phyloP scores from a whole-genome alignment of 2,113 vertebrate genomes.

The Chlorodrepanis virens region DNA sequence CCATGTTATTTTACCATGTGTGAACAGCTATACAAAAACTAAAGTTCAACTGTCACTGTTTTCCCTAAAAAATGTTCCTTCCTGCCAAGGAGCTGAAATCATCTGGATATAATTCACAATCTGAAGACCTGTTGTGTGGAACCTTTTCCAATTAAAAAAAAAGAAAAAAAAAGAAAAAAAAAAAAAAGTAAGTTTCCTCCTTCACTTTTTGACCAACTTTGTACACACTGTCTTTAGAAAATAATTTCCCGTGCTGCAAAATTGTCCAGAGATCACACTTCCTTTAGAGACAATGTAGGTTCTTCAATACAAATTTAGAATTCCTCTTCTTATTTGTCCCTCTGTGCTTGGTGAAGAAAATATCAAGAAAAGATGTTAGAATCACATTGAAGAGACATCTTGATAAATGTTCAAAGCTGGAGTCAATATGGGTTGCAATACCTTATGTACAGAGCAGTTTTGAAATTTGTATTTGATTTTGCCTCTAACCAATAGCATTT shows the following conservation, averaged over 20 bases:
- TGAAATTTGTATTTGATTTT: background rate
- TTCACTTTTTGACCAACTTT: background rate
- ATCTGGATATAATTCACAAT: slow-evolving; percentile 9
- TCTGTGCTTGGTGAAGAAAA: background rate
- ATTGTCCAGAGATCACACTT: background rate
- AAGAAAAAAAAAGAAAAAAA: background rate
- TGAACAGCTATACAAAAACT: slow-evolving; percentile 5
- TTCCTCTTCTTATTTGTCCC: background rate
- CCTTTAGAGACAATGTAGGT: background rate
- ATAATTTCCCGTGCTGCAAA: background rate
- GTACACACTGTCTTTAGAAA: background rate
- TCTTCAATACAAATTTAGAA: background rate
- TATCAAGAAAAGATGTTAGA: background rate
- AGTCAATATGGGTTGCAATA: background rate
- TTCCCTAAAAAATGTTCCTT: background rate
- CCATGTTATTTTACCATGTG: background rate
- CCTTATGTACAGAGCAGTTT: background rate
- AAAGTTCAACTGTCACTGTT: background rate
- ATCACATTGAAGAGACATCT: rapidly evolving
- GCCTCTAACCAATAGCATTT: background rate
- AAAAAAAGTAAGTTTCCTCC: background rate
- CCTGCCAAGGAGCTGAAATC: background rate
- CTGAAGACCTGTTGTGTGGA: background rate
- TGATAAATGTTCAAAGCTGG: background rate
- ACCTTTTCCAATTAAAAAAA: background rate